Evolutionary conservation across 2,113 vertebrate species (phyloP), one percentile per base, ranked within the genome.

Genomic region (Phalacrocorax carbo): DNA sequence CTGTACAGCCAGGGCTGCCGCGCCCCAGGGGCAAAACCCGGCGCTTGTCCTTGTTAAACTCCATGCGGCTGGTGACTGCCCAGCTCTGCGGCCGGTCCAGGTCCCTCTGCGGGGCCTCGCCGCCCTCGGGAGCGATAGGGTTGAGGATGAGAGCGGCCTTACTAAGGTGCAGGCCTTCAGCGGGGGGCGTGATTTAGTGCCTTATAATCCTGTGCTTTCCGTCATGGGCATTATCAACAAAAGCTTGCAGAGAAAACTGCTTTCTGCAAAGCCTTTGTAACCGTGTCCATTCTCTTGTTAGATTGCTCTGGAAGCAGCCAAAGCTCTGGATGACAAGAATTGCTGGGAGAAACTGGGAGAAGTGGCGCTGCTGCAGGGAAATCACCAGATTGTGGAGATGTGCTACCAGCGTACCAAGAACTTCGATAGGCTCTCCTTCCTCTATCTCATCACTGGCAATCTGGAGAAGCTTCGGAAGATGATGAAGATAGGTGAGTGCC

Each of bases 321-420:
- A 99, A 94, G 99, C 99, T 5, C 98, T 99, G 94, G 99, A 99
- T 52, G 99, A 99, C 93, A 99, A 99, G 90, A 98, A 98, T 93
- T 99, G 99, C 97, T 99, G 99, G 99, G 99, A 99, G 96, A 99
- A 99, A 77, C 98, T 99, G 91, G 99, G 99, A 3, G 99, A 99
- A 88, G 99, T 99, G 7, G 99, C 99, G 0, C 96, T 99, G 91
- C 98, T 99, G 34, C 99, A 99, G 96, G 99, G 99, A 3, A 99
- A 99, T 96, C 99, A 99, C 97, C 99, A 99, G 98, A 99, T 99
- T 3, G 99, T 99, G 96, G 99, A 99, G 97, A 99, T 99, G 99
- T 99, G 99, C 98, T 99, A 99, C 97, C 99, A 99, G 96, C 99
- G 99, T 92, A 99, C 99, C 97, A 99, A 99, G 97, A 99, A 99